phyloP scores from a whole-genome alignment of 2,113 vertebrate genomes.

The Toxostoma redivivum region DNA sequence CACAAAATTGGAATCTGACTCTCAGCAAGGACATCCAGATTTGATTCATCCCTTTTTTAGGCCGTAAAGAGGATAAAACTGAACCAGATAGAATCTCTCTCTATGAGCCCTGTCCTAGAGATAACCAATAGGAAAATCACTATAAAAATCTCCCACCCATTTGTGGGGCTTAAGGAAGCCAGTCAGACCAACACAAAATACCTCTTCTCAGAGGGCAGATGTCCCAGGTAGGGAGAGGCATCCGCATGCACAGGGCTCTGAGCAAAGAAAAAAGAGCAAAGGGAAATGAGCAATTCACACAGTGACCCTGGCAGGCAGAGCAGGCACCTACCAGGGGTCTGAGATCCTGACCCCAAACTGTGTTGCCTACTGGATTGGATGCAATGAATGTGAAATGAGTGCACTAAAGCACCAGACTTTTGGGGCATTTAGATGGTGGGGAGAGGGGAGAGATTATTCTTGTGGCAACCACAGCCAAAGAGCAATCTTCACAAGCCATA shows the following conservation, averaged over 20 bases:
- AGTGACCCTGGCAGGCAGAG: background rate
- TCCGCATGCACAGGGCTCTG: accelerated
- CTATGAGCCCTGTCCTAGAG: background rate
- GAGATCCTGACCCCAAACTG: background rate
- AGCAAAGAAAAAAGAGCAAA: background rate
- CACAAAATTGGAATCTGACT: background rate
- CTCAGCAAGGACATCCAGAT: background rate
- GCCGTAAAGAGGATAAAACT: background rate
- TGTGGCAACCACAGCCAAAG: accelerated
- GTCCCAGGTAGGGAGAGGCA: background rate
- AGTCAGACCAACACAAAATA: background rate
- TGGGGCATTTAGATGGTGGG: accelerated
- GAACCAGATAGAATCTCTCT: background rate
- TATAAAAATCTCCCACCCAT: accelerated
- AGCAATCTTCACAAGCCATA: background rate
- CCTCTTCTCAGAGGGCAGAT: background rate
- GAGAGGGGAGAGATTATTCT: background rate
- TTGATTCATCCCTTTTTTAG: background rate
- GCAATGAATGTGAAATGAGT: background rate
- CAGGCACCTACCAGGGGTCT: background rate
- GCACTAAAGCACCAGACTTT: background rate
- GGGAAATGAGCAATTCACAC: accelerated
- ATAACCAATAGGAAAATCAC: background rate
- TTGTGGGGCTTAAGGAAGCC: accelerated
- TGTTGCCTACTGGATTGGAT: background rate